Percentiles rank a stretch among this genome's conserved stretches.
Conservation (phyloP, 2,888 invertebrate species). For the Cephonodes hylas region DNA sequence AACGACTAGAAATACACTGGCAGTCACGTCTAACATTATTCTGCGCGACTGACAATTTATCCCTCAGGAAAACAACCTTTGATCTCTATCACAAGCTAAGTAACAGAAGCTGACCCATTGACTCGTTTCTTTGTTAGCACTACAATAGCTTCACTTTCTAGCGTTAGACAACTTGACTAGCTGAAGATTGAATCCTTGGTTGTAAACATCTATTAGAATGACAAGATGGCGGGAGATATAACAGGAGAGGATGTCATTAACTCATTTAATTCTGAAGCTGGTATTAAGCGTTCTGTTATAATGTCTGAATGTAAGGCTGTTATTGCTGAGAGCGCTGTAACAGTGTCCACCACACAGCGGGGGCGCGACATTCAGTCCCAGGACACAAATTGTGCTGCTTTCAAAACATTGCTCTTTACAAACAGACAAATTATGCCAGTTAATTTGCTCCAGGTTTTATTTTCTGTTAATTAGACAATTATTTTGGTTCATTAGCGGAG, state of each 20-base stretch:
- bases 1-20: neutral
- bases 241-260: neutral
- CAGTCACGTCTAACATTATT: neutral
- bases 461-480: neutral
- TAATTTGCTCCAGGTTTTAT: neutral
- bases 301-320: neutral
- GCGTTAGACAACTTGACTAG: neutral
- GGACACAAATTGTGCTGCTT: neutral
- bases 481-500: too few species aligned
- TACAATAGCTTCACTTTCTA: neutral
- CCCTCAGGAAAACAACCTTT: neutral
- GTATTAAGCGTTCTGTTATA: neutral
- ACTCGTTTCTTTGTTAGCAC: too few species aligned
- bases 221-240: neutral
- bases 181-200: neutral
- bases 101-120: neutral
- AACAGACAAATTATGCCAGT: neutral
- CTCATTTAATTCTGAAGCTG: neutral
- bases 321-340: neutral
- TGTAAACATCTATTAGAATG: neutral
- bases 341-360: too few species aligned
- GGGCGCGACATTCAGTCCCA: too few species aligned
- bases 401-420: neutral
- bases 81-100: neutral
- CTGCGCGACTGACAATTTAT: neutral